Evolutionary conservation across 2,113 vertebrate species (phyloP).

Genomic region (Tachycineta bicolor): DNA sequence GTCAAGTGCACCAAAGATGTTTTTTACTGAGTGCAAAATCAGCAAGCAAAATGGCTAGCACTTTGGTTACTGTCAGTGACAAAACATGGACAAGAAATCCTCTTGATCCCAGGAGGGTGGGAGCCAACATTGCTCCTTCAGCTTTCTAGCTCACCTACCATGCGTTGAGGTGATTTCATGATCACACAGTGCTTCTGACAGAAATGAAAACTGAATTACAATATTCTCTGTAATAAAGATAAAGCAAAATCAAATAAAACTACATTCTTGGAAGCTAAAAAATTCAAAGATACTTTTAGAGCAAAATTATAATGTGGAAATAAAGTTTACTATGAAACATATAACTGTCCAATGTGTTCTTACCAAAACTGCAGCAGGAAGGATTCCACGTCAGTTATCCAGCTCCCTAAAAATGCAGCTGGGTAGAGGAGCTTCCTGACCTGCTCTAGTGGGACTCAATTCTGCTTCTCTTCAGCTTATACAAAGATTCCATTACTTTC

Average conservation of each 20-base stretch:
- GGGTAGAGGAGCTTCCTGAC: neutral
- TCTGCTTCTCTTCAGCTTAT: constrained; percentile 7
- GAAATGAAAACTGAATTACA: neutral
- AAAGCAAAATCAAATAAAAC: neutral
- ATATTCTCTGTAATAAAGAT: neutral
- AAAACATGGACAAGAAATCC: neutral
- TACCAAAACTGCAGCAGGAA: neutral
- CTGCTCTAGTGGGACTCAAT: neutral
- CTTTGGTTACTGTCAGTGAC: neutral
- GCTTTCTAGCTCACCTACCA: neutral
- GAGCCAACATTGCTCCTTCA: neutral
- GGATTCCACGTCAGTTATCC: neutral
- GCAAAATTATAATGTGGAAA: neutral
- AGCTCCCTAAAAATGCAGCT: neutral
- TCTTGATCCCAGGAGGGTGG: neutral
- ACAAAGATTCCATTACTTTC: constrained; percentile 50
- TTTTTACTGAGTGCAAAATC: neutral
- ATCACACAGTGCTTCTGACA: neutral
- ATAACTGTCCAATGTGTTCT: neutral
- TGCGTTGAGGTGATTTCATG: neutral
- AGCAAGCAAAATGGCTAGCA: neutral
- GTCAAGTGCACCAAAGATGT: neutral
- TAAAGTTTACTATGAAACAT: neutral
- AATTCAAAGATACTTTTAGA: neutral
- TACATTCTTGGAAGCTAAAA: neutral